Evolutionary conservation across 2,797 vertebrate species (phyloP), one percentile per base, ranked within the genome.

Genomic region (Intellagama lesueurii): DNA sequence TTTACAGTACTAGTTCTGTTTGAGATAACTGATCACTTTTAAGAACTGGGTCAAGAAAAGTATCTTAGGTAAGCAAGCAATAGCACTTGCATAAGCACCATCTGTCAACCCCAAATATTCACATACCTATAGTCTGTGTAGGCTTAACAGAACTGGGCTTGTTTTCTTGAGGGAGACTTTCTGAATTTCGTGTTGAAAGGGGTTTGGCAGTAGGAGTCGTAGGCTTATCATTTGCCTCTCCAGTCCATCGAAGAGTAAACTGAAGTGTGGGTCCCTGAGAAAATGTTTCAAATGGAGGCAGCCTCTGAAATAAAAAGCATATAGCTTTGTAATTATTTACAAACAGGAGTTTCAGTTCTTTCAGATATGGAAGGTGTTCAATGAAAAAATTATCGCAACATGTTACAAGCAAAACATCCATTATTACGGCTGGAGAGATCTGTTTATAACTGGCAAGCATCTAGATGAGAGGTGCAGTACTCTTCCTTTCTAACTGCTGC

Each of bases 261-360:
- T 99, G 99, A 96, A 99, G 96, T 12, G 99, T 99, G 95, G 99
- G 99, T 98, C 99, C 99, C 98, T 99, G 99, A 98, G 99, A 99
- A 98, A 99, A 99, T n/a, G 98, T 99, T 98, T 99, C 99, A 97
- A 99, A 99, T 30, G 99, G 99, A 94, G 99, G 99, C 96, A 99
- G 95, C 94, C 98, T 98, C 99, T 99, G 97, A 89, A 88, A 81
- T 86, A 81, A 73, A 91, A 19, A 69, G 44, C 0, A 52, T 6
- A 24, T 2, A 14, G 32, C 4, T 77, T 70, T 73, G 28, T 70
- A 64, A 86, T n/a, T 64, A 56, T n/a, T 77, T 90, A 64, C 16
- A 86, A 82, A 85, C 28, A 60, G 52, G 19, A 6, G 14, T 47
- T 89, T 85, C 35, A 56, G 64, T 8, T 17, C 19, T 28, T 35